Evolutionary conservation across 2,113 vertebrate genomes (phyloP).

Genomic region (Parotia lawesii): DNA sequence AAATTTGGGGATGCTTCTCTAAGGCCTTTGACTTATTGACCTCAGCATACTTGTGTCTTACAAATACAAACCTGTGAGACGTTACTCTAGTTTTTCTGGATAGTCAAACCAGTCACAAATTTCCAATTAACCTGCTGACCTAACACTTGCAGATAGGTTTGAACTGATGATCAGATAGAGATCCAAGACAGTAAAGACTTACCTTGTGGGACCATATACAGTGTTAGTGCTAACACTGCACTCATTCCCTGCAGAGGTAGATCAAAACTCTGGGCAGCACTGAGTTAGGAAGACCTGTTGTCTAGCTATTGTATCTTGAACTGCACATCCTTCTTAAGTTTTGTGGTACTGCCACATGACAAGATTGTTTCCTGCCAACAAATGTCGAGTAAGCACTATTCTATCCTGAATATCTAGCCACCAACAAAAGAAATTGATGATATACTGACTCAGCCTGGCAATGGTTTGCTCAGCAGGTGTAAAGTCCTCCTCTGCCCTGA

Average conservation of each 20-base stretch:
- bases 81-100: background rate
- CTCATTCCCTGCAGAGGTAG: background rate
- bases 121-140: slow-evolving; percentile 21
- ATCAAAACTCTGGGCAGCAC: background rate
- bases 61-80: background rate
- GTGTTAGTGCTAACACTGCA: background rate
- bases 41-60: slow-evolving; percentile 7
- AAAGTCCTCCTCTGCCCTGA: background rate
- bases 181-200: background rate
- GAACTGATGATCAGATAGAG: background rate
- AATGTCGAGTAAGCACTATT: background rate
- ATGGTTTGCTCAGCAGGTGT: background rate
- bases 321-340: background rate
- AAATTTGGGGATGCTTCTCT: slow-evolving; percentile 6
- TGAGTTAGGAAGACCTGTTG: background rate
- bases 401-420: background rate
- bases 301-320: background rate
- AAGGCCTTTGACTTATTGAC: slow-evolving; percentile 40
- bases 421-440: background rate
- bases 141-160: background rate
- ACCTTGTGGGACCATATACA: background rate
- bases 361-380: background rate
- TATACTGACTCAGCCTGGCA: background rate
- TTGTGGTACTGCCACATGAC: background rate
- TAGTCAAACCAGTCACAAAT: background rate